phyloP scores from a whole-genome alignment of 2,113 vertebrate species.

The Mobula birostris region DNA sequence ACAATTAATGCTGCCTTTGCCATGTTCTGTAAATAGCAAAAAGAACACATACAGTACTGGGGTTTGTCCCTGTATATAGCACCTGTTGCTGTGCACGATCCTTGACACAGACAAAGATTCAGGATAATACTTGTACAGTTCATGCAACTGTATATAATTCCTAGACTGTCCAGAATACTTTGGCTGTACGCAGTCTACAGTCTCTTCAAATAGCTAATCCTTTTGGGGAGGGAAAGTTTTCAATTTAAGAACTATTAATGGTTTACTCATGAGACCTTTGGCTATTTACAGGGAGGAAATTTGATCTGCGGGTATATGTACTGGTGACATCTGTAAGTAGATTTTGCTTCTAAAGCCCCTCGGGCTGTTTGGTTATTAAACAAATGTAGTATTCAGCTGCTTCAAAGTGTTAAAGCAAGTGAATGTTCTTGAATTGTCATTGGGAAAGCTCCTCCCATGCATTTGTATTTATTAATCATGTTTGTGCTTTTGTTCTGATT shows the following conservation, averaged over 20 bases:
- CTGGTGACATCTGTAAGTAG: constrained; percentile 68
- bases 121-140: too few species aligned
- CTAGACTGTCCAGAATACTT: too few species aligned
- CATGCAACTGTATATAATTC: neutral
- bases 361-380: neutral
- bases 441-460: neutral
- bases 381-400: neutral
- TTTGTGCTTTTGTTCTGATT: neutral
- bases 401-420: neutral
- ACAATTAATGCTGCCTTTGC: too few species aligned
- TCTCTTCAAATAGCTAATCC: neutral
- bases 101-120: too few species aligned
- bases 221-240: neutral
- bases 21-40: too few species aligned
- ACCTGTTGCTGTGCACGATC: too few species aligned
- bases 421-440: neutral
- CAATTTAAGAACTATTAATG: neutral
- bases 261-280: constrained; percentile 23
- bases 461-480: neutral
- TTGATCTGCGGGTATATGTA: constrained; percentile 77
- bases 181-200: neutral
- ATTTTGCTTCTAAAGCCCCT: neutral
- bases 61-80: too few species aligned
- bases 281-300: constrained; percentile 64
- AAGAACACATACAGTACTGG: too few species aligned